A percentile compares a stretch with the other conserved stretches of the same genome.
Evolutionary conservation across 2,113 vertebrate genomes (phyloP).

Genomic region (Pogona vitticeps): DNA sequence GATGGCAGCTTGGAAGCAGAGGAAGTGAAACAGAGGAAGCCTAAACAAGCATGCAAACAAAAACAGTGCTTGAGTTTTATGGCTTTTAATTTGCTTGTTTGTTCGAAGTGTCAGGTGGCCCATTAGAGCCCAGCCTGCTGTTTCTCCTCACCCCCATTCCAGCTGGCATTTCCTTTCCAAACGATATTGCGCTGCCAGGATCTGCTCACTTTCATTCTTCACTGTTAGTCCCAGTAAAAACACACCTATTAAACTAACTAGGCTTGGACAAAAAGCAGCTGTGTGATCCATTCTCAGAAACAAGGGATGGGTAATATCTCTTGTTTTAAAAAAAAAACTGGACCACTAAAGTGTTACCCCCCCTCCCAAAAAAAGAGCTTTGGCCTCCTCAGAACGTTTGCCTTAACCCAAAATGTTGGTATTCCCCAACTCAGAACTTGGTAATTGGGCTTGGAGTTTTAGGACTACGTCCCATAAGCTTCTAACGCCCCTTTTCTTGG

Average conservation of each 20-base stretch:
- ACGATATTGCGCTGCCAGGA: not conserved
- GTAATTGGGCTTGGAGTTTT: not conserved
- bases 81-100: slow-evolving; percentile 67
- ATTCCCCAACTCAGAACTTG: too few relatives aligned
- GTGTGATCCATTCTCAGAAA: too few relatives aligned
- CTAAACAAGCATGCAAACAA: slow-evolving; percentile 49
- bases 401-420: too few relatives aligned
- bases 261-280: too few relatives aligned
- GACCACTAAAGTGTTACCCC: too few relatives aligned
- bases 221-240: not conserved
- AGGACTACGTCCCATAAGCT: not conserved
- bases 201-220: not conserved
- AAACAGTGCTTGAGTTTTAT: slow-evolving; percentile 60
- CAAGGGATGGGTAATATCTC: too few relatives aligned
- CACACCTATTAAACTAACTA: not conserved
- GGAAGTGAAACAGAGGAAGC: slow-evolving; percentile 51
- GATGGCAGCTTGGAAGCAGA: slow-evolving; percentile 46
- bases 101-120: slow-evolving; percentile 53
- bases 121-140: slow-evolving; percentile 33
- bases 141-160: slow-evolving; percentile 23
- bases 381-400: too few relatives aligned
- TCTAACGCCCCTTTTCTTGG: too few relatives aligned
- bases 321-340: too few relatives aligned
- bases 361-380: too few relatives aligned
- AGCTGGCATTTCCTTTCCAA: fast-evolving